These are phyloP conservation scores for Myripristis jacobus DNA, from an alignment of 2,797 vertebrate species.

Conservation along the genomic window DNA sequence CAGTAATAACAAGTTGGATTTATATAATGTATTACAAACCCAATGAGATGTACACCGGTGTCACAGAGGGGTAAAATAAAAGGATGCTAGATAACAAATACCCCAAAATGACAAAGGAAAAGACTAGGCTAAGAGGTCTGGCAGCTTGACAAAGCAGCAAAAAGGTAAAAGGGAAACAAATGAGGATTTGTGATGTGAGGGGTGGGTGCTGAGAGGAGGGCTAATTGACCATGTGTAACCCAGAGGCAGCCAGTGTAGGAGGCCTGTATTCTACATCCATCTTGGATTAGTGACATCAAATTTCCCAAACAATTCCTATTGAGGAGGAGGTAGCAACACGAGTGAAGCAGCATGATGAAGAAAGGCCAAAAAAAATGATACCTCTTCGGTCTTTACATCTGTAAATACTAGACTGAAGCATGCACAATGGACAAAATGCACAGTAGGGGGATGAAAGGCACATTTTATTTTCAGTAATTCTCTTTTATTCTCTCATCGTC, in stretches of 20 bases:
- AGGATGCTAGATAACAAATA: neutral
- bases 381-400: neutral
- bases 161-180: neutral
- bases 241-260: neutral
- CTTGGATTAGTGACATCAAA: neutral
- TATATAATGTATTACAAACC: conserved; percentile 30
- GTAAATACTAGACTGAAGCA: conserved; percentile 11
- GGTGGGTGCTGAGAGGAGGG: neutral
- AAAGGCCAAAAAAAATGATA: neutral
- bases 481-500: conserved; percentile 17
- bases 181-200: neutral
- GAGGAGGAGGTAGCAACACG: neutral
- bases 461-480: conserved; percentile 31
- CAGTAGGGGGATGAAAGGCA: conserved; percentile 18
- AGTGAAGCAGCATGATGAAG: neutral
- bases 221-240: neutral
- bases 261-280: conserved; percentile 5
- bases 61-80: neutral
- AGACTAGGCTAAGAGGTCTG: neutral
- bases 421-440: conserved; percentile 5
- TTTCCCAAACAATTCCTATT: conserved; percentile 7
- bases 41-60: neutral
- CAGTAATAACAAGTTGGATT: conserved; percentile 30
- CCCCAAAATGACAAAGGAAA: neutral
- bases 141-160: neutral